Evolutionary conservation across 1,140 invertebrate genomes (phyloP), one percentile per base, ranked within the genome.

Genomic region (Apocrypta bakeri): DNA sequence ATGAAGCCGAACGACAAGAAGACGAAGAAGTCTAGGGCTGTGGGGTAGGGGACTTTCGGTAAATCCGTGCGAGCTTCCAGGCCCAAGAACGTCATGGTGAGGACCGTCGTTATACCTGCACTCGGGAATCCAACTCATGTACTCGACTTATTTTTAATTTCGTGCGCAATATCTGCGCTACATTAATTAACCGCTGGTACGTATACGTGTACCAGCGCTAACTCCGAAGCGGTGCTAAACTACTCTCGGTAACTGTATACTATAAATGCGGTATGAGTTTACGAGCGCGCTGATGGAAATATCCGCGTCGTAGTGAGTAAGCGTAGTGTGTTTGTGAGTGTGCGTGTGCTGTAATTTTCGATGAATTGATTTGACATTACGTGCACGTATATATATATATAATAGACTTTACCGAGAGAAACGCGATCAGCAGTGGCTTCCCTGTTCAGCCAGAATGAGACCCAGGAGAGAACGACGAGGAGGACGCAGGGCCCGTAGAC

Each of bases 81-180:
- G 14, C 97, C 97, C 64, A 98, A 91, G 88, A 97, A 97, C 0
- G 97, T 97, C 96, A 98, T 97, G 6, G 97, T 98, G 66, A 98
- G 90, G 14, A 97, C 96, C 0, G 96, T 97, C 8, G 96, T 98
- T 17, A 97, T 96, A 33, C 97, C 96, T 96, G 89, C 6, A 87
- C 24, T 24, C 3, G 1, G 25, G 29, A 17, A 29, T n/a, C n/a
- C n/a, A 25, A 27, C 11, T 11, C 11, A 24, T 7, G 66, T 69
- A 29, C 6, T 68, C 0, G 0, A 4, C 9, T 7, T 6, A 24
- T 4, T 66, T 66, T 66, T 66, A n/a, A n/a, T n/a, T n/a, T n/a
- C n/a, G n/a, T n/a, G n/a, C n/a, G n/a, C n/a, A n/a, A n/a, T n/a
- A n/a, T n/a, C n/a, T n/a, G n/a, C n/a, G n/a, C n/a, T n/a, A n/a